Evolutionary conservation across 2,888 invertebrate genomes (phyloP).

Genomic region (Nemotelus nigrinus): DNA sequence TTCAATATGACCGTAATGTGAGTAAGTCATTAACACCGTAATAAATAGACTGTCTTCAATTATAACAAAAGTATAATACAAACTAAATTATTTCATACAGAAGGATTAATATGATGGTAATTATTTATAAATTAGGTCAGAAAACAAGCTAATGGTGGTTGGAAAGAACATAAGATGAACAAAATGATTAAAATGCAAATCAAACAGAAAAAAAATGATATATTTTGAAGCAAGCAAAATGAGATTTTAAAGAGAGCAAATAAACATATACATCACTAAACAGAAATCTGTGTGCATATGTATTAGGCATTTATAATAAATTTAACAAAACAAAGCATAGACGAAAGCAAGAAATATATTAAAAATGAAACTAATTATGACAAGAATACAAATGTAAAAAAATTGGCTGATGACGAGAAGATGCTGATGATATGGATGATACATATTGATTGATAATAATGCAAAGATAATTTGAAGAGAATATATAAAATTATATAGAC

Average conservation of each 20-base stretch:
- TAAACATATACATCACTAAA: conserved; percentile 45
- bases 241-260: conserved; percentile 35
- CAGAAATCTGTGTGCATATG: conserved; percentile 46
- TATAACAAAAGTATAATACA: conserved; percentile 9
- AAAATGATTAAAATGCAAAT: neutral
- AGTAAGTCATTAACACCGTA: neutral
- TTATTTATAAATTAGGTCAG: neutral
- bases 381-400: conserved; percentile 41
- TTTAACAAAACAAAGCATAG: conserved; percentile 34
- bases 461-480: neutral
- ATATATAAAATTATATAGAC: conserved; percentile 26
- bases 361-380: conserved; percentile 39
- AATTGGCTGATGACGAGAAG: conserved; percentile 33
- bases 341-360: conserved; percentile 6
- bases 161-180: conserved; percentile 23
- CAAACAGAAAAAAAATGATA: conserved; percentile 28
- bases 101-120: neutral
- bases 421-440: conserved; percentile 9
- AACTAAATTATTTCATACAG: conserved; percentile 25
- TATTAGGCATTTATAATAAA: conserved; percentile 49
- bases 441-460: conserved; percentile 24
- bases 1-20: too few relatives aligned
- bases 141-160: neutral
- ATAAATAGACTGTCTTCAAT: conserved; percentile 30
- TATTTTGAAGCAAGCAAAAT: conserved; percentile 26